Percentiles rank a stretch among this genome's conserved stretches.
These are phyloP conservation scores for Sibirionetta formosa DNA, from an alignment of 2,797 vertebrate genomes.

Conservation along the genomic window DNA sequence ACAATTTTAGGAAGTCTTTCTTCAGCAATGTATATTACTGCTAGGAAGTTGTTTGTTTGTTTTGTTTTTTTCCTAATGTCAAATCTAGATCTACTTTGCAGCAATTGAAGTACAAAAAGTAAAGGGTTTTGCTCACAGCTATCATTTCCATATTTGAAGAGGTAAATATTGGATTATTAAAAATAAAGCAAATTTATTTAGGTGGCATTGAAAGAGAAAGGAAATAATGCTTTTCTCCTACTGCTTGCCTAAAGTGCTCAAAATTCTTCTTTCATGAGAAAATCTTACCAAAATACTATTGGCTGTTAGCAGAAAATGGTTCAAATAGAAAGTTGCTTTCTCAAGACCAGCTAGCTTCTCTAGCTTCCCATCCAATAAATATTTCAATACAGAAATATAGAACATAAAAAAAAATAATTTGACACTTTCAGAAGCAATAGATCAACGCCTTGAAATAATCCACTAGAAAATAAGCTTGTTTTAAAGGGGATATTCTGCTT, in stretches of 20 bases:
- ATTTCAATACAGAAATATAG: not conserved
- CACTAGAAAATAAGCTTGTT: not conserved
- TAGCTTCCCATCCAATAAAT: not conserved
- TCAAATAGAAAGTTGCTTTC: not conserved
- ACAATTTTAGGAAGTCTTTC: not conserved
- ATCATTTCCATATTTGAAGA: not conserved
- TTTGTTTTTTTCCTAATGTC: not conserved
- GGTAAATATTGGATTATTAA: not conserved
- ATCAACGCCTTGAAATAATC: not conserved
- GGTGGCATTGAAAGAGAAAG: not conserved
- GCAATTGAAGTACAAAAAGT: not conserved
- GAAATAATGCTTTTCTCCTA: not conserved
- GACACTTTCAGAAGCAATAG: not conserved
- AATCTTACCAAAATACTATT: not conserved
- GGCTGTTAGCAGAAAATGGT: not conserved
- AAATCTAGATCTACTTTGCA: not conserved
- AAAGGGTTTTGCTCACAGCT: not conserved
- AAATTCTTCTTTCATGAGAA: not conserved
- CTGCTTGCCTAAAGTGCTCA: not conserved
- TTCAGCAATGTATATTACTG: not conserved
- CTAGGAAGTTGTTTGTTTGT: not conserved
- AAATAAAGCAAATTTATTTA: not conserved
- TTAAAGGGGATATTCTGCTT: not conserved
- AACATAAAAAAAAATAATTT: not conserved
- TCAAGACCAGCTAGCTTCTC: not conserved